Base-by-base conservation (phyloP, 2,113 vertebrate species). In the Collichthys lucidus region DNA sequence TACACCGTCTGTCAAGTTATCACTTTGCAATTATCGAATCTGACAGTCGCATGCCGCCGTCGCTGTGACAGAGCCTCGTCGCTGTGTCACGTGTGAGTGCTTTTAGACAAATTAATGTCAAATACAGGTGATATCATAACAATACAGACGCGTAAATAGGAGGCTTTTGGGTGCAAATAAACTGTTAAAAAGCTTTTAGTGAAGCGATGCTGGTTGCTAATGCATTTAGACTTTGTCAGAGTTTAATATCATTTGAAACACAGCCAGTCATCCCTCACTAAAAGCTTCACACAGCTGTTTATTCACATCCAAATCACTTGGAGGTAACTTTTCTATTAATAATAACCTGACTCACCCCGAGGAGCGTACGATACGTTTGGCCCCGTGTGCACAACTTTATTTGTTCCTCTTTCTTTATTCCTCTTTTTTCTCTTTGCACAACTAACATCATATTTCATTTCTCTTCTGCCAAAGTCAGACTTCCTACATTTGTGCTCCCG, bases 1-100 rank as follows among this genome's bases (percentile, higher is more conserved):
- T 90, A 92, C 79, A 86, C 49, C 49, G 57, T 86, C 86, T 91
- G 90, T 87, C 86, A 93, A 74, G 67, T 74, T 86, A 85, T 91
- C 74, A 65, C 61, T 56, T 70, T 11, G 63, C 73, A 81, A 77
- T 84, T 89, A 86, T 65, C 35, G 50, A 66, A 64, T 60, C n/a
- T 87, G 85, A 86, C 90, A 90, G 82, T 8, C 2, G 20, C 52
- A 85, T 73, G 82, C 84, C 69, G 74, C 65, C 44, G 69, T 62
- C 47, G 68, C 22, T 15, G 4, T 59, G 76, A 82, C 52, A 16
- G 55, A 53, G 16, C 53, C 29, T 69, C 12, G 24, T 53, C 60
- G 50, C 73, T 6, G 67, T 52, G 46, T 78, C 49, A 71, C 42
- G 61, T 26, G 3, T n/a, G 63, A 80, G 70, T 4, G 63, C 64